A percentile compares a stretch with the other conserved stretches of the same genome.
Evolutionary conservation across 2,888 invertebrate genomes (phyloP).

Genomic region (Lepidonotus clava): DNA sequence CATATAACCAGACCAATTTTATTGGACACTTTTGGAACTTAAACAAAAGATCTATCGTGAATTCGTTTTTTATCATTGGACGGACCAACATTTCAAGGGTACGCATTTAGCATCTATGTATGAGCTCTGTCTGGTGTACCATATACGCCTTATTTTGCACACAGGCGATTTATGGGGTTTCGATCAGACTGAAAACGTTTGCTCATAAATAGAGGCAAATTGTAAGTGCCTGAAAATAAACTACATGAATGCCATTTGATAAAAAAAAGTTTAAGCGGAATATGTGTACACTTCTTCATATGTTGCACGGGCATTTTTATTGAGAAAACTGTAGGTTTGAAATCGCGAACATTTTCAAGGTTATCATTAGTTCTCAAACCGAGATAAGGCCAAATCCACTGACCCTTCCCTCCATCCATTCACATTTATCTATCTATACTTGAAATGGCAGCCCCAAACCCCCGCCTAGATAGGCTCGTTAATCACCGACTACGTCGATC

Average conservation of each 20-base stretch:
- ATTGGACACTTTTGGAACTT: slow-evolving; percentile 1
- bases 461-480: background rate
- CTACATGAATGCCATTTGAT: too few relatives aligned
- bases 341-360: too few relatives aligned
- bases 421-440: background rate
- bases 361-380: too few relatives aligned
- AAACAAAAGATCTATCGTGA: background rate
- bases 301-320: too few relatives aligned
- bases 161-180: background rate
- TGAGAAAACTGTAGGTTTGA: too few relatives aligned
- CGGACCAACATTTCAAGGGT: background rate
- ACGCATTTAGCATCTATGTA: background rate
- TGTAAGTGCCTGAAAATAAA: background rate
- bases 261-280: too few relatives aligned
- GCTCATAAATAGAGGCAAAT: background rate
- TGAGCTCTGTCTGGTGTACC: too few relatives aligned
- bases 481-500: slow-evolving; percentile 2
- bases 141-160: background rate
- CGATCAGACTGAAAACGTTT: too few relatives aligned
- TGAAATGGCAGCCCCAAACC: background rate
- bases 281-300: too few relatives aligned
- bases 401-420: too few relatives aligned
- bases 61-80: background rate
- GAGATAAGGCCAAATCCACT: too few relatives aligned
- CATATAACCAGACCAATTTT: background rate